phyloP scores from a whole-genome alignment of 1,140 invertebrate genomes.

The Heterodera carotae region DNA sequence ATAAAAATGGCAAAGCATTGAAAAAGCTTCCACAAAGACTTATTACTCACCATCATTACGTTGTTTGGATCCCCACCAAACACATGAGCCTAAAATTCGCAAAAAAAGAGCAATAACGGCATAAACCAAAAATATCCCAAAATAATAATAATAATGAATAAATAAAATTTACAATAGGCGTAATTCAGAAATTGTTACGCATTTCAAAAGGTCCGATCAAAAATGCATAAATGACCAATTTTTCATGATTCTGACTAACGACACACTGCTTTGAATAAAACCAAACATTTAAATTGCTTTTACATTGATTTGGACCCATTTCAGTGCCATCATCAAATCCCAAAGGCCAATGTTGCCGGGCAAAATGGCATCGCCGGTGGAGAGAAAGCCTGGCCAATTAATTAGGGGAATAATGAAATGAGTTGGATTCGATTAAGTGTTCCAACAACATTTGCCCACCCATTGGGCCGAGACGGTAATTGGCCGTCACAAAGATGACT shows the following conservation, averaged over 20 bases:
- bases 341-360: constrained; percentile 93
- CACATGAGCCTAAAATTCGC: constrained; percentile 71
- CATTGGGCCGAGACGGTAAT: constrained; percentile 91
- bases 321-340: constrained; percentile 88
- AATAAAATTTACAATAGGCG: too few species aligned
- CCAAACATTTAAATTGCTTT: not conserved
- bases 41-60: constrained; percentile 67
- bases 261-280: too few species aligned
- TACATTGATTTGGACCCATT: constrained; percentile 76
- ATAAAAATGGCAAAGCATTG: constrained; percentile 69
- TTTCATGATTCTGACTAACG: too few species aligned
- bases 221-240: too few species aligned
- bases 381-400: constrained; percentile 56
- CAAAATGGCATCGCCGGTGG: constrained; percentile 78
- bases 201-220: too few species aligned
- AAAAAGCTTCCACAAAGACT: not conserved
- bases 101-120: not conserved
- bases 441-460: constrained; percentile 83
- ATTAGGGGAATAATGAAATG: not conserved
- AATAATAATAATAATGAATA: too few species aligned
- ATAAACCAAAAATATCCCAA: too few species aligned
- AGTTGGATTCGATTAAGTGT: too few species aligned
- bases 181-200: too few species aligned
- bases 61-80: constrained; percentile 92
- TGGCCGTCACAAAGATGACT: constrained; percentile 91